Percentiles rank a stretch among this genome's conserved stretches.
phyloP scores from a whole-genome alignment of 92 coral and sea anemone genomes.

The Hydrozoanthus gracilis region DNA sequence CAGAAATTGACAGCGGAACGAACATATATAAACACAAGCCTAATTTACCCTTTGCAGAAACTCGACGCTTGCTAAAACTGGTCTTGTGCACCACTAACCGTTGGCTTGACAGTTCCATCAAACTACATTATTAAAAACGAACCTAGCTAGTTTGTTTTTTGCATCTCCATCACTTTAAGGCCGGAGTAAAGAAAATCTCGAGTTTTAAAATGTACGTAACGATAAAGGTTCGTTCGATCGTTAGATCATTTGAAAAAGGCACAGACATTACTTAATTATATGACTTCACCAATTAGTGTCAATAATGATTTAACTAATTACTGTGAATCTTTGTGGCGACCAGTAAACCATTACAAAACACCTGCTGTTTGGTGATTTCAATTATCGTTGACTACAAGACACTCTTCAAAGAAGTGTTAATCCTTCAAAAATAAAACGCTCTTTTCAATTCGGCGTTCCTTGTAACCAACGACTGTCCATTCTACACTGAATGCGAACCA shows the following conservation, averaged over 20 bases:
- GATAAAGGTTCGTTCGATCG: constrained; percentile 54
- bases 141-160: background rate
- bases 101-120: constrained; percentile 35
- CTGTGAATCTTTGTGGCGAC: constrained; percentile 67
- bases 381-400: constrained; percentile 48
- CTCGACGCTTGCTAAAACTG: background rate
- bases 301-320: constrained; percentile 74
- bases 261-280: constrained; percentile 90
- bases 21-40: constrained; percentile 5
- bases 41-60: constrained; percentile 35
- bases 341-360: constrained; percentile 66
- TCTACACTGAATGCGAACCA: too few relatives aligned
- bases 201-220: constrained; percentile 60
- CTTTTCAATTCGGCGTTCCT: background rate
- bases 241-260: constrained; percentile 81
- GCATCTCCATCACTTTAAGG: constrained; percentile 14
- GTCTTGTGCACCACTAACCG: constrained; percentile 25
- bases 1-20: constrained; percentile 11
- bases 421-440: background rate
- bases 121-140: background rate
- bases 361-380: constrained; percentile 57
- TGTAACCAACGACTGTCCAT: background rate
- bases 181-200: constrained; percentile 9
- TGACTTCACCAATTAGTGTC: constrained; percentile 86
- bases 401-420: constrained; percentile 5